phyloP scores from a whole-genome alignment of 2,797 vertebrate species.

The Silurus lanzhouensis region DNA sequence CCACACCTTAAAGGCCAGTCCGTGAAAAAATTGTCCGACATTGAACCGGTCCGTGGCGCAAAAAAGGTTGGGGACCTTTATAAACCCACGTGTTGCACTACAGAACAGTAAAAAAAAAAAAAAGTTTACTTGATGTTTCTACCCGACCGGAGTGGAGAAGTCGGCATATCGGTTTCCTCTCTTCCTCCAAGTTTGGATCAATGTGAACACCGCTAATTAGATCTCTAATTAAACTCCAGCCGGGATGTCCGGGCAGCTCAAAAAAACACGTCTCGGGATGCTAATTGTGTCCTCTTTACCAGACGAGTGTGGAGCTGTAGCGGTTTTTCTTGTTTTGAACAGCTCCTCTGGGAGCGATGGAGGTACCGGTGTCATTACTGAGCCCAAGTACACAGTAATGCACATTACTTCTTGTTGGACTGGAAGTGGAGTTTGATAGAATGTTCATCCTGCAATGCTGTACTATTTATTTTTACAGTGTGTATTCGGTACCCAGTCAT shows the following conservation, averaged over 20 bases:
- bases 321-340: slow-evolving; percentile 42
- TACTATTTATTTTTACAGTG: too few relatives aligned
- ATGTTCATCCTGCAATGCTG: too few relatives aligned
- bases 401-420: too few relatives aligned
- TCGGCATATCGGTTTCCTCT: background rate
- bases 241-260: slow-evolving; percentile 58
- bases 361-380: slow-evolving; percentile 55
- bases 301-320: slow-evolving; percentile 30
- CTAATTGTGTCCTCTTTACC: slow-evolving; percentile 57
- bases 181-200: slow-evolving; percentile 46
- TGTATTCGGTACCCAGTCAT: too few relatives aligned
- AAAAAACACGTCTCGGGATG: slow-evolving; percentile 50
- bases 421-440: too few relatives aligned
- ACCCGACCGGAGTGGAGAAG: background rate
- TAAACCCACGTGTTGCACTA: background rate
- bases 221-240: slow-evolving; percentile 51
- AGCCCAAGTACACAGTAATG: background rate
- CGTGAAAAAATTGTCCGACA: too few relatives aligned
- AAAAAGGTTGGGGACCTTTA: background rate
- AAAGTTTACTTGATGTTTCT: background rate
- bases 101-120: background rate
- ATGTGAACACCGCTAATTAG: slow-evolving; percentile 64
- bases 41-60: too few relatives aligned
- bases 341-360: slow-evolving; percentile 48
- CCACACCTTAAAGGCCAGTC: too few relatives aligned